Evolutionary conservation across 2,113 vertebrate genomes (phyloP).

Genomic region (Aramus guarauna): DNA sequence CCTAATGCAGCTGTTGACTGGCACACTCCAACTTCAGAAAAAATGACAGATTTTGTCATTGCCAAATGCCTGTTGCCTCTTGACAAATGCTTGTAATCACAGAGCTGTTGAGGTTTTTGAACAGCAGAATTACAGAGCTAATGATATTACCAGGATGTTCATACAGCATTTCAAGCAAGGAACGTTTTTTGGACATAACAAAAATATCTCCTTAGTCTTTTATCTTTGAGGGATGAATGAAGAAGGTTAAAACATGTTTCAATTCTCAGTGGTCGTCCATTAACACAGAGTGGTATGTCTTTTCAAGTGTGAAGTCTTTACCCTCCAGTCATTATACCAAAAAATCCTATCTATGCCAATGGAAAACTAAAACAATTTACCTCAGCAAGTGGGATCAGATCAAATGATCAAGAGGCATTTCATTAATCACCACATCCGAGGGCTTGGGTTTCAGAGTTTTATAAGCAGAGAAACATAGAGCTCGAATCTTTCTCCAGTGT

Average conservation of each 20-base stretch:
- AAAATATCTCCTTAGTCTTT: slow-evolving; percentile 48
- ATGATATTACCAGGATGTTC: slow-evolving; percentile 5
- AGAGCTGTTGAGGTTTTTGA: slow-evolving; percentile 55
- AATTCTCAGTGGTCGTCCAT: slow-evolving; percentile 32
- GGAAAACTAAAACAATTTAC: slow-evolving; percentile 75
- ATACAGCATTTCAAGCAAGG: neutral
- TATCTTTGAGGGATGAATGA: slow-evolving; percentile 41
- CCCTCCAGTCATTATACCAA: slow-evolving; percentile 55
- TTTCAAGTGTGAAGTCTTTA: slow-evolving; percentile 63
- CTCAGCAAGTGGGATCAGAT: slow-evolving; percentile 67
- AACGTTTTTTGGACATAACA: neutral
- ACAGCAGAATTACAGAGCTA: slow-evolving; percentile 12
- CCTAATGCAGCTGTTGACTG: slow-evolving; percentile 85
- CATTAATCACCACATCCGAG: slow-evolving; percentile 75
- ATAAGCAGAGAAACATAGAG: slow-evolving; percentile 64
- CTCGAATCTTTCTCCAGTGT: slow-evolving; percentile 66
- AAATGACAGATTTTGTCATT: slow-evolving; percentile 82
- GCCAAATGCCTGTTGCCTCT: slow-evolving; percentile 78
- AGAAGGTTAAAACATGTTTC: slow-evolving; percentile 31
- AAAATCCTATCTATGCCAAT: slow-evolving; percentile 66
- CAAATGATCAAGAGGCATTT: slow-evolving; percentile 68
- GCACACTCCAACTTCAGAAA: slow-evolving; percentile 82
- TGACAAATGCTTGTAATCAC: slow-evolving; percentile 71
- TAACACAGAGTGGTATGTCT: slow-evolving; percentile 44
- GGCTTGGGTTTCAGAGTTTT: slow-evolving; percentile 73